Conservation (phyloP, 2,888 invertebrate genomes). For the Salpingus planirostris region DNA sequence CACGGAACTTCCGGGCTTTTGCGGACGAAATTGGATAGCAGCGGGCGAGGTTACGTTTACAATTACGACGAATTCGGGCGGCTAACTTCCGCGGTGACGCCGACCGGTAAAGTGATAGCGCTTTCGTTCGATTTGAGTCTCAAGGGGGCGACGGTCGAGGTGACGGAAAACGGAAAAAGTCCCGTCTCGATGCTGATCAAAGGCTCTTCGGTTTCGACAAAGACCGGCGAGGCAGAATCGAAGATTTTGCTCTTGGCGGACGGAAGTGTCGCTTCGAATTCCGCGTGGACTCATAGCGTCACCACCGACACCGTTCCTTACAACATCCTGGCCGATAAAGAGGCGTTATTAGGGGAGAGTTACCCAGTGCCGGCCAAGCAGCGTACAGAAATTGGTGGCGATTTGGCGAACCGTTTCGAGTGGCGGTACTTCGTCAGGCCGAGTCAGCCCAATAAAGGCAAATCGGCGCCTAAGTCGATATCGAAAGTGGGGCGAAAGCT, state of each 20-base stretch:
- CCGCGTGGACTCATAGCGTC: slow-evolving; percentile 81
- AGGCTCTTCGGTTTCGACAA: slow-evolving; percentile 75
- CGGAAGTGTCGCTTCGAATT: slow-evolving; percentile 70
- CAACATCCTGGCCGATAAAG: slow-evolving; percentile 78
- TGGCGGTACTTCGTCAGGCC: slow-evolving; percentile 89
- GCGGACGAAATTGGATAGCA: slow-evolving; percentile 81
- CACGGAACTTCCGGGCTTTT: slow-evolving; percentile 83
- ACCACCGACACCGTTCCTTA: slow-evolving; percentile 89
- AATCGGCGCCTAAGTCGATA: slow-evolving; percentile 52
- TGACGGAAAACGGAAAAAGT: slow-evolving; percentile 73
- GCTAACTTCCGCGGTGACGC: slow-evolving; percentile 82
- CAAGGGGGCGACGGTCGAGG: slow-evolving; percentile 81
- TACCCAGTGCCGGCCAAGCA: slow-evolving; percentile 89
- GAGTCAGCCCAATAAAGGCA: slow-evolving; percentile 55
- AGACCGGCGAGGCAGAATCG: slow-evolving; percentile 73
- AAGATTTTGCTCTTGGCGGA: slow-evolving; percentile 72
- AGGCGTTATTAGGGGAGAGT: slow-evolving; percentile 73
- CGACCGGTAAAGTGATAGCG: slow-evolving; percentile 88
- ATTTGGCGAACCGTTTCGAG: slow-evolving; percentile 86
- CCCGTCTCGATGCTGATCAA: slow-evolving; percentile 81
- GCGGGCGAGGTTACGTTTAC: slow-evolving; percentile 85
- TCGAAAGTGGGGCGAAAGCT: slow-evolving; percentile 79
- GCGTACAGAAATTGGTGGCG: slow-evolving; percentile 80
- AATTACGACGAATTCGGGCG: slow-evolving; percentile 93
- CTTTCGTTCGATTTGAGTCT: slow-evolving; percentile 82